These are phyloP conservation scores for Callosobruchus maculatus DNA, from an alignment of 2,888 invertebrate species.

Conservation along the genomic window DNA sequence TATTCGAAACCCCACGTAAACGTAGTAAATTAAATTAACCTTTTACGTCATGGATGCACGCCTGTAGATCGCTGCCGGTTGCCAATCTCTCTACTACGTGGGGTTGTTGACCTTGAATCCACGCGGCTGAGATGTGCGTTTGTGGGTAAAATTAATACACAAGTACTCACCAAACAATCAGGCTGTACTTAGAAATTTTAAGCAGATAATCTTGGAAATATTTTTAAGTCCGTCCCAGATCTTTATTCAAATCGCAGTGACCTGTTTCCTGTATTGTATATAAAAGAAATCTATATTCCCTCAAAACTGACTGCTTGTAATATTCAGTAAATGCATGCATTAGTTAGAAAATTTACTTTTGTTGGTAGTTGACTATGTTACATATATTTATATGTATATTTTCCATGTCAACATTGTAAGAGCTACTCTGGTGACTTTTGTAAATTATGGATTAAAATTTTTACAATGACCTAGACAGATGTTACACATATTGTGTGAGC, in stretches of 20 bases:
- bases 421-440: constrained; percentile 29
- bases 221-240: not conserved
- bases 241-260: not conserved
- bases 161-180: no score
- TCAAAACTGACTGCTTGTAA: not conserved
- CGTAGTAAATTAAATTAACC: no score
- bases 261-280: not conserved
- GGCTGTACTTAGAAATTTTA: no score
- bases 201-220: no score
- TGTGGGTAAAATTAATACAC: no score
- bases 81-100: no score
- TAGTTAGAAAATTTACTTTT: not conserved
- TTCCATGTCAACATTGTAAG: constrained; percentile 32
- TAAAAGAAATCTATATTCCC: not conserved
- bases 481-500: constrained; percentile 41
- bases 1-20: no score
- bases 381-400: not conserved
- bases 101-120: no score
- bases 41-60: no score
- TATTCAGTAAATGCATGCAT: not conserved
- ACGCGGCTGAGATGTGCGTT: no score
- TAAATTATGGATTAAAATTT: constrained; percentile 26
- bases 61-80: no score
- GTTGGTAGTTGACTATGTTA: not conserved
- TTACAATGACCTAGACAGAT: constrained; percentile 38